These are phyloP conservation scores for Abramis brama DNA, from an alignment of 2,113 vertebrate genomes.

Conservation along the genomic window DNA sequence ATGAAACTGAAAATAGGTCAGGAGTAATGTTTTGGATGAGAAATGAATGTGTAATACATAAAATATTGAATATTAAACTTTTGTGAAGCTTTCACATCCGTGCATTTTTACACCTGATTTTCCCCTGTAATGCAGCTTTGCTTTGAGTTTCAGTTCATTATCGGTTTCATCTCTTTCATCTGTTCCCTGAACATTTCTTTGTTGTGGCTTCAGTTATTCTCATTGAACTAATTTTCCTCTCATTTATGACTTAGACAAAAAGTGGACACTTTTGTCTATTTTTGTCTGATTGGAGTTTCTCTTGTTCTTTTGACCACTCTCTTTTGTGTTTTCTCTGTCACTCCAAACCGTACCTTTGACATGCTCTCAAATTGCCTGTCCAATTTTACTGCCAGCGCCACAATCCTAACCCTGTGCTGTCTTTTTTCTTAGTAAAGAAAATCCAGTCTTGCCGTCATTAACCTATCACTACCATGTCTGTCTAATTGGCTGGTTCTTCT, in stretches of 20 bases:
- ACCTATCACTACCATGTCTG: not conserved
- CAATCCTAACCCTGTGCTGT: not conserved
- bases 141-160: not conserved
- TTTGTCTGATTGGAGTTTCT: not conserved
- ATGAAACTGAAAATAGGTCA: not conserved
- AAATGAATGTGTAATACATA: not conserved
- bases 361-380: constrained; percentile 30
- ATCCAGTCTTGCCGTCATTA: not conserved
- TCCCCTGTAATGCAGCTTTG: not conserved
- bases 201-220: not conserved
- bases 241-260: not conserved
- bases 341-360: not conserved
- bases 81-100: too few species aligned
- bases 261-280: not conserved
- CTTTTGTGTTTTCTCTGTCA: not conserved
- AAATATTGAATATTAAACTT: not conserved
- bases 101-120: not conserved
- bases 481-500: not conserved
- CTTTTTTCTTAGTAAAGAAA: not conserved
- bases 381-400: not conserved
- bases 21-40: not conserved
- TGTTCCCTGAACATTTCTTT: not conserved
- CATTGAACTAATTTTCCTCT: not conserved
- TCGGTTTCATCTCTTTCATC: not conserved
- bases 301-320: not conserved